phyloP scores from a whole-genome alignment of 2,797 vertebrate species.

The Etheostoma perlongum region DNA sequence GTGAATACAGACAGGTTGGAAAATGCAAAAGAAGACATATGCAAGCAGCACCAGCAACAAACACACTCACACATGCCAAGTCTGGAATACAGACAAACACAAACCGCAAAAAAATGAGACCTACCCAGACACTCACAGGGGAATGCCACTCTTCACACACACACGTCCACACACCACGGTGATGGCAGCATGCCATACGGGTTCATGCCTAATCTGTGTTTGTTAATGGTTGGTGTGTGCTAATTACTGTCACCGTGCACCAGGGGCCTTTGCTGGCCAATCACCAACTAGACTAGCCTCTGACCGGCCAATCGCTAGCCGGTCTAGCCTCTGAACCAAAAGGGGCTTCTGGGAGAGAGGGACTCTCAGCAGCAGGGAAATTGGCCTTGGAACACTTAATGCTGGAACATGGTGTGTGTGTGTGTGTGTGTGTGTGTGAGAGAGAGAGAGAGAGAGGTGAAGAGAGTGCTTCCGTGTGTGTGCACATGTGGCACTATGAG shows the following conservation, averaged over 20 bases:
- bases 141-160: constrained; percentile 70
- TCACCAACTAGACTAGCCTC: constrained; percentile 80
- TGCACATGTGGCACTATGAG: constrained; percentile 70
- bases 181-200: constrained; percentile 91
- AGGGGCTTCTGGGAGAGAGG: constrained; percentile 75
- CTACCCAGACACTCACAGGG: constrained; percentile 71
- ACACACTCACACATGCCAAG: constrained; percentile 68
- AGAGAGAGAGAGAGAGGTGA: constrained; percentile 9
- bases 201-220: constrained; percentile 93
- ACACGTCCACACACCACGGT: constrained; percentile 69
- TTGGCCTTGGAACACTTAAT: constrained; percentile 77
- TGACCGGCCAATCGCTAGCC: constrained; percentile 78
- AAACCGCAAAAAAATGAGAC: constrained; percentile 73
- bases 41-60: constrained; percentile 45
- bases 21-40: constrained; percentile 45
- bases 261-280: constrained; percentile 82
- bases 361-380: constrained; percentile 67
- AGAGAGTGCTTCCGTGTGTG: constrained; percentile 50
- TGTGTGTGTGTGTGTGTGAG: constrained; percentile 17
- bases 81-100: constrained; percentile 60
- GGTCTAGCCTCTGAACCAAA: constrained; percentile 77
- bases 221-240: constrained; percentile 98
- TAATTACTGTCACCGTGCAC: constrained; percentile 94
- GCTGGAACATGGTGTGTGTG: constrained; percentile 64
- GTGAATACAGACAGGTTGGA: constrained; percentile 48